These are phyloP conservation scores for Ladona fulva DNA, from an alignment of 1,140 invertebrate species.

Conservation along the genomic window DNA sequence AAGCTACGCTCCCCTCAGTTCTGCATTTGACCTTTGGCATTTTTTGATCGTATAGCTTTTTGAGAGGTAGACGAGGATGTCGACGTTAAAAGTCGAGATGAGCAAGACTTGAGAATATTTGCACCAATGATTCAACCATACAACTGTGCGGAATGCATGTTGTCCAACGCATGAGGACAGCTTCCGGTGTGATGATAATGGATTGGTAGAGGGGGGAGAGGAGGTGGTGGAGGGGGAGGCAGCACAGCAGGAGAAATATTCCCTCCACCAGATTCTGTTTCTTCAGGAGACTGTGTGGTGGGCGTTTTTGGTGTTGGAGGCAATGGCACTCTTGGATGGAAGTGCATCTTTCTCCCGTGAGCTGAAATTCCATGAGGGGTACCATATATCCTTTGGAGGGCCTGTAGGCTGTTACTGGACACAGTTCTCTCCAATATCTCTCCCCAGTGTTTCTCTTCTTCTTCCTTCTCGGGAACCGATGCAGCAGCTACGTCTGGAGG, in stretches of 20 bases:
- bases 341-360: background rate
- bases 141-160: background rate
- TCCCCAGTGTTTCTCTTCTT: conserved; percentile 68
- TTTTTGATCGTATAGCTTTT: too few relatives aligned
- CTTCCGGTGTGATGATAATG: background rate
- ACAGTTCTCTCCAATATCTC: conserved; percentile 62
- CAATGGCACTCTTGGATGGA: background rate
- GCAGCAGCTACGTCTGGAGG: conserved; percentile 25
- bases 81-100: too few relatives aligned
- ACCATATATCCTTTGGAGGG: conserved; percentile 40
- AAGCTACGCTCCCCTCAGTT: too few relatives aligned
- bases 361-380: background rate
- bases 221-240: background rate
- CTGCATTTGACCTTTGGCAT: too few relatives aligned
- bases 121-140: too few relatives aligned
- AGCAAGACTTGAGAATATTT: too few relatives aligned
- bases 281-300: background rate
- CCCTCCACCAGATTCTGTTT: background rate
- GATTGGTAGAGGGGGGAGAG: background rate
- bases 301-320: background rate
- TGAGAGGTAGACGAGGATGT: too few relatives aligned
- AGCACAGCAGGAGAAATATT: background rate
- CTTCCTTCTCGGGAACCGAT: conserved; percentile 43
- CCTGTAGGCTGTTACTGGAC: conserved; percentile 55
- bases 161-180: background rate